Evolutionary conservation across 2,113 vertebrate species (phyloP).

Genomic region (Corythornis vintsioides): DNA sequence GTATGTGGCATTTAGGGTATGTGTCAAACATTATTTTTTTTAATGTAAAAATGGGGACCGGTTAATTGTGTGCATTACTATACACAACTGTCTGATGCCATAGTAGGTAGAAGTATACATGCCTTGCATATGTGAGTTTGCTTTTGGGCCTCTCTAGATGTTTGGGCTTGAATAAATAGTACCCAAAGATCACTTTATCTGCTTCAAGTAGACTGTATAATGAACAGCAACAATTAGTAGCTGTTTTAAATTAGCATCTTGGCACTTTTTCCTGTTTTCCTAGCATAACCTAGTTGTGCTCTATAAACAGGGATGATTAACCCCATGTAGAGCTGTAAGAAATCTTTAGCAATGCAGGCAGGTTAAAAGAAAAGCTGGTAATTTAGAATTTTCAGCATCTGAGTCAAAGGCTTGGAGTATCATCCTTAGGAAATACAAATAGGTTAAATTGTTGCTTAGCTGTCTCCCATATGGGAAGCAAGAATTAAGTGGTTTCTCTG

Average conservation of each 20-base stretch:
- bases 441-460: constrained; percentile 1
- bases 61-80: background rate
- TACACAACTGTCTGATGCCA: background rate
- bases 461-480: background rate
- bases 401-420: background rate
- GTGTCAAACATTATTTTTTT: background rate
- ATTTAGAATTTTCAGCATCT: background rate
- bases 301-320: background rate
- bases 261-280: background rate
- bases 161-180: background rate
- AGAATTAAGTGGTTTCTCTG: constrained; percentile 35
- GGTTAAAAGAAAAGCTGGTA: background rate
- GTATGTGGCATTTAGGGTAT: background rate
- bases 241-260: background rate
- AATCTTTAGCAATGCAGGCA: background rate
- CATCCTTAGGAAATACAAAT: background rate
- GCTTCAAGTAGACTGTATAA: background rate
- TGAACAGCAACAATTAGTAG: background rate
- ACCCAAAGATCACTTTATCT: background rate
- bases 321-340: rapidly evolving
- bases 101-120: background rate
- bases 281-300: background rate
- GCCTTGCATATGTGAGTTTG: background rate
- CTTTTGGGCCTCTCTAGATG: background rate
- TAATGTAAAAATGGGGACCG: background rate